A percentile compares a stretch with the other conserved stretches of the same genome.
These are phyloP conservation scores for Notothenia rossii DNA, from an alignment of 2,113 vertebrate genomes.

Conservation along the genomic window DNA sequence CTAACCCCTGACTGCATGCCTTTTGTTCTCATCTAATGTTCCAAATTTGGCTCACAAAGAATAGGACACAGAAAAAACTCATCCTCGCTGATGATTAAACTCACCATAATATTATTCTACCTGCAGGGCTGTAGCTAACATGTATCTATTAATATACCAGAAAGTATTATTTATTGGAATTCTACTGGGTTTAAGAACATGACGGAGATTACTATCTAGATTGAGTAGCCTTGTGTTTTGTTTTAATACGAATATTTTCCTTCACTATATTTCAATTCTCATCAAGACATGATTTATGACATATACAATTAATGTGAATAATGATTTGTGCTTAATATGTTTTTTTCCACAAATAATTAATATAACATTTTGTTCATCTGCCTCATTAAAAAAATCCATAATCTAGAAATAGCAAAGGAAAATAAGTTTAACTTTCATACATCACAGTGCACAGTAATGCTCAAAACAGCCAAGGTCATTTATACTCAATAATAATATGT, in stretches of 20 bases:
- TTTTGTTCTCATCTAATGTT: slow-evolving; percentile 15
- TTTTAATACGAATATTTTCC: background rate
- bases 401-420: background rate
- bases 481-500: background rate
- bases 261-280: background rate
- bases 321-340: background rate
- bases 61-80: slow-evolving; percentile 5
- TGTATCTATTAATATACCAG: background rate
- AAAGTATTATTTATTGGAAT: background rate
- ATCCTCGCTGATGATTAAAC: slow-evolving; percentile 17
- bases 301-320: too few relatives aligned
- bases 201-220: background rate
- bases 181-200: background rate
- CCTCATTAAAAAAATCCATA: background rate
- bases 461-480: background rate
- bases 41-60: slow-evolving; percentile 8
- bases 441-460: background rate
- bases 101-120: background rate
- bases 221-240: background rate
- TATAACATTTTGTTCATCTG: background rate
- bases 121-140: background rate
- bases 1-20: slow-evolving; percentile 5
- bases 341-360: background rate
- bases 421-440: background rate
- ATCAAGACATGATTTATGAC: background rate